Base-by-base conservation (phyloP, 2,113 vertebrate species). In the Cyanoderma ruficeps region DNA sequence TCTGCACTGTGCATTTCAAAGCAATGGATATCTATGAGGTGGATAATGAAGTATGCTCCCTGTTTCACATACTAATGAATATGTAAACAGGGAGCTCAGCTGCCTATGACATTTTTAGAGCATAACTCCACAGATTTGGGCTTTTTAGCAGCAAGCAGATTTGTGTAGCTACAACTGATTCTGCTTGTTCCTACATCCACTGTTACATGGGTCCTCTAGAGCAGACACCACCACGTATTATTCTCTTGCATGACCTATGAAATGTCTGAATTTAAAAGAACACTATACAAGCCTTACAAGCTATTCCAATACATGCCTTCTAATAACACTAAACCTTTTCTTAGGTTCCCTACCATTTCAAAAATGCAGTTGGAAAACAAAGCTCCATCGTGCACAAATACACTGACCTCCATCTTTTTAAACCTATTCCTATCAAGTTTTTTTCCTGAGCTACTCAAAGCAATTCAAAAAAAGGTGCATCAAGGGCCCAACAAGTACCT, bases 341-440 rank as follows among this genome's bases (percentile, higher is more conserved):
- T 39, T 35, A 50, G 37, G 1, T 56, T 80, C 16, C 21, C 22
- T 28, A 69, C 4, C 4, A 20, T 64, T 76, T 82, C 10, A 60
- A 87, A 95, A 65, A 50, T 20, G 6, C 3, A 44, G 4, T 9
- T 69, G 41, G 6, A 41, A 81, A 91, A 33, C 7, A 39, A 78
- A 83, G 35, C 16, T 8, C 6, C 0, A 0, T 42, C 1, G 0
- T 25, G 25, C 20, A 63, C 10, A 39, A 16, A 21, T 56, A 52
- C 10, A 42, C 2, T 35, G 24, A 60, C 16, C 6, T 72, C 41
- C 11, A 9, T 5, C 6, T 68, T 63, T 59, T 17, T 39, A 57
- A 69, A 13, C 3, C 23, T 16, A 19, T 30, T 86, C 44, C 52
- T 35, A 33, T 1, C 0, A 1, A 74, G 6, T 47, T 47, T 30